These are phyloP conservation scores for Oxyruncus cristatus DNA, from an alignment of 2,113 vertebrate genomes.

Conservation along the genomic window DNA sequence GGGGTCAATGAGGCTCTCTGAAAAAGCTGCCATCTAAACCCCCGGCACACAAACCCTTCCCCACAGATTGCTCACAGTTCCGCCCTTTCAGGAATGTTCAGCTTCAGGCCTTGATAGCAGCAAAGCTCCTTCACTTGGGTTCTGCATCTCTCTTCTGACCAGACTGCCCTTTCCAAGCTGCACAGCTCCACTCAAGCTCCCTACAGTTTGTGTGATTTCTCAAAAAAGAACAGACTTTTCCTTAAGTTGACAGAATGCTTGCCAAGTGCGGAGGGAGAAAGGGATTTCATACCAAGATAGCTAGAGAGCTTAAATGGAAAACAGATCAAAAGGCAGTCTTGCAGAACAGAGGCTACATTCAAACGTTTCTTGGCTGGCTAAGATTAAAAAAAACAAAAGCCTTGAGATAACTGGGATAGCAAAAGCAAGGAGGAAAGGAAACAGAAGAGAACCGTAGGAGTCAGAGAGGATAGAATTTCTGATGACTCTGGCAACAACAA, in stretches of 20 bases:
- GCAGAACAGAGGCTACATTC: constrained; percentile 36
- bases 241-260: not conserved
- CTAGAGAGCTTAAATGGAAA: constrained; percentile 28
- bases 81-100: not conserved
- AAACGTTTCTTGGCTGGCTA: not conserved
- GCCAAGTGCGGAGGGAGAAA: not conserved
- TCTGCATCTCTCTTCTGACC: not conserved
- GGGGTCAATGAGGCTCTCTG: not conserved
- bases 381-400: not conserved
- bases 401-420: constrained; percentile 12
- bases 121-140: not conserved
- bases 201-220: not conserved
- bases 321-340: constrained; percentile 6
- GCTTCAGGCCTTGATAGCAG: not conserved
- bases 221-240: not conserved
- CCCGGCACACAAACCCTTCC: not conserved
- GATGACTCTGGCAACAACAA: constrained; percentile 17
- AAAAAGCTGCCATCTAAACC: not conserved
- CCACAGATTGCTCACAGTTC: not conserved
- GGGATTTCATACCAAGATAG: constrained; percentile 39
- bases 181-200: not conserved
- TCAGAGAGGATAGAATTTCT: not conserved
- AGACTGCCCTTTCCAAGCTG: not conserved
- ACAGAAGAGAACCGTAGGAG: not conserved
- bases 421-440: constrained; percentile 21